Percentiles rank a stretch among this genome's conserved stretches.
Conservation (phyloP, 2,113 vertebrate genomes). For the Malurus melanocephalus region DNA sequence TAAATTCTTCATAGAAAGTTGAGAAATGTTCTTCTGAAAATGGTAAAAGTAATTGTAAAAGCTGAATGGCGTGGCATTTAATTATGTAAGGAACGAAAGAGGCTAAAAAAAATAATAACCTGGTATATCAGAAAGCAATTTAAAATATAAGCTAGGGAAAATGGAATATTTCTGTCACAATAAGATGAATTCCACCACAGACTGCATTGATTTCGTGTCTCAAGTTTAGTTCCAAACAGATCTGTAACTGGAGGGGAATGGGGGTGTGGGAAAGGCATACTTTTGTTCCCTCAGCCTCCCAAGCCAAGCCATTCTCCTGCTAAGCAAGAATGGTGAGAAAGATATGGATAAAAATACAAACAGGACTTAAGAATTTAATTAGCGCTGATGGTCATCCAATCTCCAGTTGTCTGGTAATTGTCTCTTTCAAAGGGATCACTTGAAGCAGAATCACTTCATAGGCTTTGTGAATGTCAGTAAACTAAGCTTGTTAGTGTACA, state of each 20-base stretch:
- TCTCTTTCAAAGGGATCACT: slow-evolving; percentile 24
- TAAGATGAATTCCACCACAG: slow-evolving; percentile 44
- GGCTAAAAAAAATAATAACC: slow-evolving; percentile 50
- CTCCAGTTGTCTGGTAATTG: slow-evolving; percentile 35
- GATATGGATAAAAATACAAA: slow-evolving; percentile 19
- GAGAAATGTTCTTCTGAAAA: slow-evolving; percentile 45
- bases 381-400: slow-evolving; percentile 21
- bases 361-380: slow-evolving; percentile 30
- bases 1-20: slow-evolving; percentile 26
- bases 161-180: slow-evolving; percentile 55
- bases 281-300: background rate
- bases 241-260: background rate
- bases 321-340: slow-evolving; percentile 3
- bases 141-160: slow-evolving; percentile 48
- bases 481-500: slow-evolving; percentile 33
- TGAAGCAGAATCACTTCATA: slow-evolving; percentile 15
- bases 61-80: slow-evolving; percentile 27
- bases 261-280: background rate
- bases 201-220: slow-evolving; percentile 14
- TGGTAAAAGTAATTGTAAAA: slow-evolving; percentile 54
- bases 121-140: slow-evolving; percentile 59
- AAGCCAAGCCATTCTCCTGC: background rate
- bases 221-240: slow-evolving; percentile 14
- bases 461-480: slow-evolving; percentile 25
- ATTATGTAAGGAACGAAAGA: slow-evolving; percentile 46